Conservation (phyloP, 2,888 invertebrate genomes). For the Smittia aterrima region DNA sequence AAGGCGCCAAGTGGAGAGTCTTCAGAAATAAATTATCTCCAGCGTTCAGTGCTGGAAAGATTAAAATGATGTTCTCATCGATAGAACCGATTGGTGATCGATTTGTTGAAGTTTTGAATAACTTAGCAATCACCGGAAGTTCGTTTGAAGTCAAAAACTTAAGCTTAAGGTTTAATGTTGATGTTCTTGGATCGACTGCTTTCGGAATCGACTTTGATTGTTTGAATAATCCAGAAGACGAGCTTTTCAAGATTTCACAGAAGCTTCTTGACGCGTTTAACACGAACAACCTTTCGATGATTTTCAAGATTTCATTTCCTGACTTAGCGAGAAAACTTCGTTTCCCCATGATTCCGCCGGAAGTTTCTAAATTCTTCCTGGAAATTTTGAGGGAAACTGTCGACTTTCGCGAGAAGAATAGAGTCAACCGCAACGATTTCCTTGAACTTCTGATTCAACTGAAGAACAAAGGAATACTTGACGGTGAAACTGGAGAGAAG, state of each 20-base stretch:
- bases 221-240: slow-evolving; percentile 45
- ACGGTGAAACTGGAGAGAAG: slow-evolving; percentile 44
- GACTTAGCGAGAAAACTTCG: slow-evolving; percentile 1
- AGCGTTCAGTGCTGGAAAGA: slow-evolving; percentile 45
- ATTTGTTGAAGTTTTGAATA: slow-evolving; percentile 22
- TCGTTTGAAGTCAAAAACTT: neutral
- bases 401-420: slow-evolving; percentile 51
- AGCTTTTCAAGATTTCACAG: slow-evolving; percentile 42
- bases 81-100: slow-evolving; percentile 46
- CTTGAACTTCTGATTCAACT: slow-evolving; percentile 58
- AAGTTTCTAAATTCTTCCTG: slow-evolving; percentile 51
- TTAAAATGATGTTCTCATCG: slow-evolving; percentile 46
- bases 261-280: neutral
- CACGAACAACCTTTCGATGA: neutral
- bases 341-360: neutral
- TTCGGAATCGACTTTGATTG: slow-evolving; percentile 49
- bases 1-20: slow-evolving; percentile 43
- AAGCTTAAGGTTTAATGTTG: neutral
- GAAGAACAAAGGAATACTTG: slow-evolving; percentile 52
- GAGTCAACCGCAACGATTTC: slow-evolving; percentile 56
- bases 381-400: slow-evolving; percentile 54
- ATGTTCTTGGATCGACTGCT: slow-evolving; percentile 46
- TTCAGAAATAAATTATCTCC: slow-evolving; percentile 44
- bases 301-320: neutral
- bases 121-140: neutral